Percentiles rank a stretch among this genome's conserved stretches.
phyloP scores from a whole-genome alignment of 30 jellyfish, hydroid and myxozoan genomes.

The Turritopsis dohrnii region DNA sequence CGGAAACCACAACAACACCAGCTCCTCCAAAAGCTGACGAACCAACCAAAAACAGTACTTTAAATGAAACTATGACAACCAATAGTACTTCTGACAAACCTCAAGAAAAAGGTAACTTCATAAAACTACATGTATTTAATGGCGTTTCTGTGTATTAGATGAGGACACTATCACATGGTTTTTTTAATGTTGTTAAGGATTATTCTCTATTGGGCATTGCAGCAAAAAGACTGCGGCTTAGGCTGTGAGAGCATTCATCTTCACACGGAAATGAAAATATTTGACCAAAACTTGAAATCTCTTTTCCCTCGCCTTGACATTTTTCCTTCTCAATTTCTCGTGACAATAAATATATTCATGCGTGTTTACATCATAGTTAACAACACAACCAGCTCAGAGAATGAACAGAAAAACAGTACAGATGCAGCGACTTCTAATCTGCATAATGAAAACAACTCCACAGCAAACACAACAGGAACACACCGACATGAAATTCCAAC shows the following conservation, averaged over 20 bases:
- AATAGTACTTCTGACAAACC: neutral
- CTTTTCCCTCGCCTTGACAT: neutral
- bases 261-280: no score
- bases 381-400: neutral
- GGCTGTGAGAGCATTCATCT: no score
- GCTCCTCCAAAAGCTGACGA: constrained; percentile 24
- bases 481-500: neutral
- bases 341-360: no score
- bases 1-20: constrained; percentile 35
- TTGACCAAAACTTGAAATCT: no score
- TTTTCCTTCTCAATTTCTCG: neutral
- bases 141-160: no score
- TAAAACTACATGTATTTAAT: no score
- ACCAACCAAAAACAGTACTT: neutral
- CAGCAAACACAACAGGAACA: neutral
- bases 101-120: neutral
- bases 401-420: neutral
- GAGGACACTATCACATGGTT: no score
- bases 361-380: neutral
- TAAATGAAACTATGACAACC: neutral
- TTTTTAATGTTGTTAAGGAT: no score
- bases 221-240: no score
- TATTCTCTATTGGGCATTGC: no score
- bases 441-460: neutral
- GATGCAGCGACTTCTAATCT: neutral